A percentile compares a stretch with the other conserved stretches of the same genome.
These are phyloP conservation scores for Rhinophrynus dorsalis DNA, from an alignment of 2,797 vertebrate genomes.

Conservation along the genomic window DNA sequence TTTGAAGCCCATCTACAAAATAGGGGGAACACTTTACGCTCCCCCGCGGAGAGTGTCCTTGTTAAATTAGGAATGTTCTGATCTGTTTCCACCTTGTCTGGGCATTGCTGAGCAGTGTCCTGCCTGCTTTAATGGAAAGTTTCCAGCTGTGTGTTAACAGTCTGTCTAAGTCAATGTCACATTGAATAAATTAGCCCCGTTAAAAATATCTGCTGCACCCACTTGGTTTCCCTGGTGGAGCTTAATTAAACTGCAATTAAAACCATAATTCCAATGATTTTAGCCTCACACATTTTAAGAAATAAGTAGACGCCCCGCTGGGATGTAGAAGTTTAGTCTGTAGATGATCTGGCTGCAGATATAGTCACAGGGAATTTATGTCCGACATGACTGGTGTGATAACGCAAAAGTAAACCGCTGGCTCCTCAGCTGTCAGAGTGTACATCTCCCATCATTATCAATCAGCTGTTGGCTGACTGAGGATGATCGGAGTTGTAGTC, in stretches of 20 bases:
- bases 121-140: slow-evolving; percentile 19
- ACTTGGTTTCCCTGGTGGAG: not conserved
- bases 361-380: not conserved
- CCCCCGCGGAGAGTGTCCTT: not conserved
- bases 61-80: not conserved
- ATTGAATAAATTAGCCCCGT: slow-evolving; percentile 1
- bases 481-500: no score
- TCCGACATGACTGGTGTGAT: not conserved
- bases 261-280: slow-evolving; percentile 20
- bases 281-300: not conserved
- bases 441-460: no score
- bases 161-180: slow-evolving; percentile 41
- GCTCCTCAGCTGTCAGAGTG: no score
- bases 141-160: slow-evolving; percentile 43
- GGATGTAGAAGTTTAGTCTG: not conserved
- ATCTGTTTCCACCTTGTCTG: not conserved
- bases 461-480: no score
- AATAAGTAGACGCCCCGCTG: not conserved
- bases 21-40: no score
- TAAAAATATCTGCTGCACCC: slow-evolving; percentile 42
- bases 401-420: not conserved
- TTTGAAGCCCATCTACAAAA: no score
- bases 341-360: not conserved
- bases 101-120: not conserved
- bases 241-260: slow-evolving; percentile 57